Conservation (phyloP, 2,888 invertebrate species). For the Neoaliturus tenellus region DNA sequence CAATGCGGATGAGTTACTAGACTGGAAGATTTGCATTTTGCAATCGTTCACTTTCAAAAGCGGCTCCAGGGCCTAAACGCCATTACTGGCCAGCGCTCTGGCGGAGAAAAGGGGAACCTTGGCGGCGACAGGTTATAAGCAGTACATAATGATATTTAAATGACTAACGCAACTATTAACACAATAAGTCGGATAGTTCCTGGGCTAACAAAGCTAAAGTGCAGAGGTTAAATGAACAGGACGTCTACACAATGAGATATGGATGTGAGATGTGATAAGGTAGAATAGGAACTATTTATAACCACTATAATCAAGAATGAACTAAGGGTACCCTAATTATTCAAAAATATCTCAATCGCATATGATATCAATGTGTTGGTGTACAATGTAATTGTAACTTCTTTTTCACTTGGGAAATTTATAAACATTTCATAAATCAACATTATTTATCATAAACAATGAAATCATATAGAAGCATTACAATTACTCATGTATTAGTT, state of each 20-base stretch:
- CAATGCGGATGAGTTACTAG: background rate
- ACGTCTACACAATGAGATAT: background rate
- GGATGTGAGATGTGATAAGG: too few relatives aligned
- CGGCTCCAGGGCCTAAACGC: background rate
- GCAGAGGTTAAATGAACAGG: background rate
- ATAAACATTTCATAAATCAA: too few relatives aligned
- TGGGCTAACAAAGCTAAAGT: background rate
- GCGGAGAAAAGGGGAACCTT: background rate
- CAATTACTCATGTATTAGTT: too few relatives aligned
- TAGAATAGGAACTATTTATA: too few relatives aligned
- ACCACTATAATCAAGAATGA: too few relatives aligned
- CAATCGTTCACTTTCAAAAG: background rate
- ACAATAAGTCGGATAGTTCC: background rate
- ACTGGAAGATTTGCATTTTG: background rate
- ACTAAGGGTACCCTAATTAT: too few relatives aligned
- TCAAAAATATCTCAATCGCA: too few relatives aligned
- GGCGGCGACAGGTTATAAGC: constrained; percentile 13
- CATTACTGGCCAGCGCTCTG: background rate
- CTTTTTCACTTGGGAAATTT: too few relatives aligned
- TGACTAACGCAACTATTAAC: constrained; percentile 14
- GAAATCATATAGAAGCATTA: too few relatives aligned
- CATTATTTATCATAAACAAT: too few relatives aligned
- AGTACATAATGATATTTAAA: constrained; percentile 20
- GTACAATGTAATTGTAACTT: too few relatives aligned
- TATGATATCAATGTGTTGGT: too few relatives aligned